Percentiles rank a stretch among this genome's conserved stretches.
These are phyloP conservation scores for Dichetophora obliterata DNA, from an alignment of 2,888 invertebrate species.

Conservation along the genomic window DNA sequence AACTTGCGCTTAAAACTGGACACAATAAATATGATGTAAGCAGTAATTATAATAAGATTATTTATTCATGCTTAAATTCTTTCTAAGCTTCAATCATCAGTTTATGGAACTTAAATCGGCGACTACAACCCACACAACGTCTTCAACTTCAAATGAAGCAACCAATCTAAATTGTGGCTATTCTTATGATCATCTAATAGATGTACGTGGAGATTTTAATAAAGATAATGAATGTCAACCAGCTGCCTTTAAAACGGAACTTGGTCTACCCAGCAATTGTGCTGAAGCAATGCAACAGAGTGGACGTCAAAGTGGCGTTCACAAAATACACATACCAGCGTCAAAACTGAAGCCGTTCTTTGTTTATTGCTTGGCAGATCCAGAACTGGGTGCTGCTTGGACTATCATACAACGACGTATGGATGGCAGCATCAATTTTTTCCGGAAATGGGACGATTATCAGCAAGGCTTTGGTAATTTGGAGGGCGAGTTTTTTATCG, in stretches of 20 bases:
- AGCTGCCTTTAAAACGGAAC: slow-evolving; percentile 70
- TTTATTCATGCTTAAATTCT: not conserved
- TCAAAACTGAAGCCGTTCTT: not conserved
- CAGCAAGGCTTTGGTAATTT: slow-evolving; percentile 77
- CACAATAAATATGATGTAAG: not conserved
- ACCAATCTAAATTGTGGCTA: not conserved
- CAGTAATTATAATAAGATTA: too few species aligned
- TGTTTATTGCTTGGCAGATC: not conserved
- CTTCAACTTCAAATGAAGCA: not conserved
- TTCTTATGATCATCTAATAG: not conserved
- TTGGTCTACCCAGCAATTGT: slow-evolving; percentile 46
- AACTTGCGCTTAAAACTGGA: not conserved
- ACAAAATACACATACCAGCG: not conserved
- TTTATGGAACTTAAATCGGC: not conserved
- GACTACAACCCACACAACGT: not conserved
- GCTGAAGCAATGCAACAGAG: not conserved
- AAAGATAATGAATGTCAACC: not conserved
- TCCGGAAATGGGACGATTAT: slow-evolving; percentile 70
- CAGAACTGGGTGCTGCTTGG: slow-evolving; percentile 73
- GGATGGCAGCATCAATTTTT: slow-evolving; percentile 73
- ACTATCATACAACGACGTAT: slow-evolving; percentile 76
- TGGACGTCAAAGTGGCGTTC: not conserved
- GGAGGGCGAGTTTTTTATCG: slow-evolving; percentile 77
- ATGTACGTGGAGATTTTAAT: not conserved
- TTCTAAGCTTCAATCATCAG: not conserved